Evolutionary conservation across 2,113 vertebrate genomes (phyloP).

Genomic region (Ictidomys tridecemlineatus): DNA sequence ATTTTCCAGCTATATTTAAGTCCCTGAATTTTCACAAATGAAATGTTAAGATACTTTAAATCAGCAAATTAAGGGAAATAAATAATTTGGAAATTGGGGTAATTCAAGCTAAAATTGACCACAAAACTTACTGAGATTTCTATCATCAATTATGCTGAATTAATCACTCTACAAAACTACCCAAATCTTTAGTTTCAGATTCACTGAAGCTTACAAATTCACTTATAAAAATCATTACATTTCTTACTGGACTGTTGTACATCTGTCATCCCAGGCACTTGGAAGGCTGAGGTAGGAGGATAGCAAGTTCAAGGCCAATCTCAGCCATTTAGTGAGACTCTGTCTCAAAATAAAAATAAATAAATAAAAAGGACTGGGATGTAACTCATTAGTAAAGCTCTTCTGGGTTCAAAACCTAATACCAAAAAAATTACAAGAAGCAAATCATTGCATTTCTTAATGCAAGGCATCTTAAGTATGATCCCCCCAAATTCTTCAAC

Average conservation of each 20-base stretch:
- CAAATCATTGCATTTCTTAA: slow-evolving; percentile 13
- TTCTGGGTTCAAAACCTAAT: too few relatives aligned
- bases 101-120: slow-evolving; percentile 25
- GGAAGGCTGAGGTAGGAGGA: too few relatives aligned
- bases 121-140: background rate
- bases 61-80: background rate
- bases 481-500: background rate
- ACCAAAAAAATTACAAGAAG: background rate
- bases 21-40: slow-evolving; percentile 40
- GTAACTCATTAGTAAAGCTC: too few relatives aligned
- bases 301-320: too few relatives aligned
- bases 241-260: background rate
- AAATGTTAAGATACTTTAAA: slow-evolving; percentile 45
- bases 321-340: too few relatives aligned
- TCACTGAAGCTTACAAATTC: background rate
- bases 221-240: slow-evolving; percentile 10
- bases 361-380: too few relatives aligned
- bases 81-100: background rate
- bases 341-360: too few relatives aligned
- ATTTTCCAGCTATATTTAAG: background rate
- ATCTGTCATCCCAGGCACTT: too few relatives aligned
- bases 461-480: background rate
- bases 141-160: background rate
- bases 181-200: slow-evolving; percentile 13
- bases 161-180: background rate